phyloP scores from a whole-genome alignment of 2,113 vertebrate species.

The Argyrosomus japonicus region DNA sequence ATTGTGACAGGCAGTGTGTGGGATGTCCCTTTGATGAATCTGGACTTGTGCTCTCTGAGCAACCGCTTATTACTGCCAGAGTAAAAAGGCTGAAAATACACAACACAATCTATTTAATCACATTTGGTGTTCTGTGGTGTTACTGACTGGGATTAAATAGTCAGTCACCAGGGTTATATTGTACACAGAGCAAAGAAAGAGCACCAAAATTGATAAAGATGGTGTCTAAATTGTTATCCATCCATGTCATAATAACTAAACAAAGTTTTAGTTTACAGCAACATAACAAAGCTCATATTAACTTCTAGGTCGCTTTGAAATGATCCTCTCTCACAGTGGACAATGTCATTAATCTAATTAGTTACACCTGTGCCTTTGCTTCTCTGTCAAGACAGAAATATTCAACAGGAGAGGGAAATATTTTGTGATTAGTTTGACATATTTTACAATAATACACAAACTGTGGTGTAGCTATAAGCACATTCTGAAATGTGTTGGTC shows the following conservation, averaged over 20 bases:
- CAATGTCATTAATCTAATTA: not conserved
- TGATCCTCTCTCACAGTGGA: not conserved
- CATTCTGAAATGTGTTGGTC: not conserved
- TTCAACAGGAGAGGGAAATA: not conserved
- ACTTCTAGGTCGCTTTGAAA: not conserved
- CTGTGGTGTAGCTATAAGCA: not conserved
- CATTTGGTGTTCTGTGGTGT: slow-evolving; percentile 19
- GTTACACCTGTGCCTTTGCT: not conserved
- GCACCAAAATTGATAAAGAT: not conserved
- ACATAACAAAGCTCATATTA: not conserved
- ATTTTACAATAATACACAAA: not conserved
- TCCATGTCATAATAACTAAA: not conserved
- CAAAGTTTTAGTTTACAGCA: not conserved
- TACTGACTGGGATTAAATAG: slow-evolving; percentile 13
- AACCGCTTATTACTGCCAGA: slow-evolving; percentile 57
- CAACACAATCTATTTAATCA: slow-evolving; percentile 18
- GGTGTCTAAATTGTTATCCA: not conserved
- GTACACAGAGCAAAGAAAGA: not conserved
- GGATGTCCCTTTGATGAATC: slow-evolving; percentile 75
- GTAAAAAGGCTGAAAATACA: slow-evolving; percentile 49
- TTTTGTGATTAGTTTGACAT: not conserved
- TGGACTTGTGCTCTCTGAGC: slow-evolving; percentile 59
- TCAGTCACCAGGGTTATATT: not conserved
- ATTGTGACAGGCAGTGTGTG: slow-evolving; percentile 74
- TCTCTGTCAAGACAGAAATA: not conserved